Conservation (phyloP, 2,797 vertebrate genomes). For the Mormyrops attenuatus region DNA sequence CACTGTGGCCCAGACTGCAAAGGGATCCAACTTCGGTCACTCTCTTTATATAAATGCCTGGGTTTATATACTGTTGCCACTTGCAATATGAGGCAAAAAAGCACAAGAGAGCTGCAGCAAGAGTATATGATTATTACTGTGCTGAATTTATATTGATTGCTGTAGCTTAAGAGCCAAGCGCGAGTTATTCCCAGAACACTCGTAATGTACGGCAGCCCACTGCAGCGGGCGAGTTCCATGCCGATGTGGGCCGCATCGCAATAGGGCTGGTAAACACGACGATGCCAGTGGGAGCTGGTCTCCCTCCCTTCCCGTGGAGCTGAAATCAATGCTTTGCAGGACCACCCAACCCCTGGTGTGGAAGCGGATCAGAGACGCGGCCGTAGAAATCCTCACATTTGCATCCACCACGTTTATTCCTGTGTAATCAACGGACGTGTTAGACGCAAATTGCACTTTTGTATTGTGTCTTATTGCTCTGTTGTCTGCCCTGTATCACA, state of each 20-base stretch:
- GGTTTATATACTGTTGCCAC: constrained; percentile 22
- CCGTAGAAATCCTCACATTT: background rate
- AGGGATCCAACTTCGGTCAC: background rate
- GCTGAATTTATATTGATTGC: constrained; percentile 73
- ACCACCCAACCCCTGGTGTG: background rate
- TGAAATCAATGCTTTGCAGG: constrained; percentile 4
- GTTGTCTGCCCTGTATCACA: background rate
- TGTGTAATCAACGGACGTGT: background rate
- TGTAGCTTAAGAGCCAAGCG: constrained; percentile 63
- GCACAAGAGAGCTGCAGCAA: constrained; percentile 49
- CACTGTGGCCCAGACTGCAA: background rate
- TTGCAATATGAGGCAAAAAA: constrained; percentile 29
- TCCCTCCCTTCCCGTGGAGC: constrained; percentile 26
- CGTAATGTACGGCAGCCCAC: constrained; percentile 41
- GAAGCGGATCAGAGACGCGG: background rate
- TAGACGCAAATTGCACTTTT: background rate
- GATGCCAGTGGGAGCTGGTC: constrained; percentile 32
- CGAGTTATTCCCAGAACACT: constrained; percentile 55
- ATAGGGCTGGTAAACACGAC: constrained; percentile 36
- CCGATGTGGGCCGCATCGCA: constrained; percentile 41
- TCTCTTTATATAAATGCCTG: background rate
- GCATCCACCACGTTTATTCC: background rate
- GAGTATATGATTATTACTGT: constrained; percentile 65
- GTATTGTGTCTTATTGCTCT: background rate
- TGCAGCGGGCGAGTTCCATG: constrained; percentile 51